Conservation (phyloP, 2,888 invertebrate species). For the Cerastis rubricosa region DNA sequence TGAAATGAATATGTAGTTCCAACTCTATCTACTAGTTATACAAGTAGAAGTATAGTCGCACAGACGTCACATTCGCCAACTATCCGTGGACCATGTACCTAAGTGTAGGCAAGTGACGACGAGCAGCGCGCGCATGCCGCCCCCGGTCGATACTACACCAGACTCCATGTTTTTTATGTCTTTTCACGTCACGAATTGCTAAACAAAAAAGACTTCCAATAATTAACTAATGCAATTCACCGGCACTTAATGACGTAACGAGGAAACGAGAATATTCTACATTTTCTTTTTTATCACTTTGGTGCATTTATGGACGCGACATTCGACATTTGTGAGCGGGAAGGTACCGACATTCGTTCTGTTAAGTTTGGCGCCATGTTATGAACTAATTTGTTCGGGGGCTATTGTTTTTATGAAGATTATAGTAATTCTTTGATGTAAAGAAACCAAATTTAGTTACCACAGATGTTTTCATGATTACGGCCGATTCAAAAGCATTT, state of each 20-base stretch:
- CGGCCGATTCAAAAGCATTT: conserved; percentile 9
- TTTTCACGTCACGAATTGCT: conserved; percentile 86
- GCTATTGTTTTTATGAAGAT: neutral
- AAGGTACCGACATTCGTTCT: conserved; percentile 20
- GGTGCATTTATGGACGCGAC: conserved; percentile 24
- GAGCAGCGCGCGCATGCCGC: conserved; percentile 85
- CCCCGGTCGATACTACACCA: conserved; percentile 89
- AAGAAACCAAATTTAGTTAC: neutral
- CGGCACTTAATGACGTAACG: conserved; percentile 67
- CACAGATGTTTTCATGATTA: neutral
- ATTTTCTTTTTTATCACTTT: conserved; percentile 38
- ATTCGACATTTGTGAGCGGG: conserved; percentile 20
- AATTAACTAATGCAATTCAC: conserved; percentile 78
- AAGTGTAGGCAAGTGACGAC: conserved; percentile 64
- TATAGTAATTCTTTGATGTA: neutral
- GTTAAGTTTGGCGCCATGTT: conserved; percentile 48
- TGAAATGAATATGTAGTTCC: conserved; percentile 47
- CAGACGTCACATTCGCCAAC: conserved; percentile 69
- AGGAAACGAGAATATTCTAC: conserved; percentile 55
- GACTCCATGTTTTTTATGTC: conserved; percentile 90
- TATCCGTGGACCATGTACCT: conserved; percentile 61
- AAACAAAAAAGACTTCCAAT: conserved; percentile 84
- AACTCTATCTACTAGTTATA: conserved; percentile 50
- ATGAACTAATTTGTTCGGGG: conserved; percentile 11
- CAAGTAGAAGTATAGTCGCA: conserved; percentile 57